These are phyloP conservation scores for Gobio gobio DNA, from an alignment of 2,113 vertebrate species.

Conservation along the genomic window DNA sequence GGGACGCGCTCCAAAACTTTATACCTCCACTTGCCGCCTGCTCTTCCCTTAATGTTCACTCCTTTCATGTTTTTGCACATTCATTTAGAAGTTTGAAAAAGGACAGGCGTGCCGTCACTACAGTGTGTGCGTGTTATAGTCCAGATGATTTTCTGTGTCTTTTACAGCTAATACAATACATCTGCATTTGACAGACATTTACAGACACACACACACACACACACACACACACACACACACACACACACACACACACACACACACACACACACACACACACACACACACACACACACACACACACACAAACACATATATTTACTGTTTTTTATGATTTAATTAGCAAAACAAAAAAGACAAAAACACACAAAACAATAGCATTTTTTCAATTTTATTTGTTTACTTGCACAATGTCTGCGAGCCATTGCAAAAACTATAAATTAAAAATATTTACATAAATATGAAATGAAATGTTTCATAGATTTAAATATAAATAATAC, in stretches of 20 bases:
- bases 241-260: too few relatives aligned
- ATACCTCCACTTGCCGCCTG: constrained; percentile 43
- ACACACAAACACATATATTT: background rate
- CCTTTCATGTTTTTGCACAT: background rate
- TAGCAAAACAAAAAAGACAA: background rate
- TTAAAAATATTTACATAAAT: too few relatives aligned
- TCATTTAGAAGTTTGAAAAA: background rate
- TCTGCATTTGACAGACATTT: background rate
- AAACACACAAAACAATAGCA: background rate
- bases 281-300: too few relatives aligned
- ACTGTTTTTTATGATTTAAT: background rate
- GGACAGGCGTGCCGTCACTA: background rate
- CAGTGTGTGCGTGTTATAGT: background rate
- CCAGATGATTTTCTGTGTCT: background rate
- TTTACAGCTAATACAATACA: background rate
- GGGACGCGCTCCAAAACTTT: constrained; percentile 44
- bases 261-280: too few relatives aligned
- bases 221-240: too few relatives aligned
- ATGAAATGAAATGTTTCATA: too few relatives aligned
- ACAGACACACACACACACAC: background rate
- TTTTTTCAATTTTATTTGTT: background rate
- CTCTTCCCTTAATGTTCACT: constrained; percentile 22
- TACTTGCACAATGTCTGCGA: background rate
- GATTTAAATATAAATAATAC: too few relatives aligned
- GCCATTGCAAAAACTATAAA: background rate